Evolutionary conservation across 2,797 vertebrate genomes (phyloP).

Genomic region (Diceros bicornis): DNA sequence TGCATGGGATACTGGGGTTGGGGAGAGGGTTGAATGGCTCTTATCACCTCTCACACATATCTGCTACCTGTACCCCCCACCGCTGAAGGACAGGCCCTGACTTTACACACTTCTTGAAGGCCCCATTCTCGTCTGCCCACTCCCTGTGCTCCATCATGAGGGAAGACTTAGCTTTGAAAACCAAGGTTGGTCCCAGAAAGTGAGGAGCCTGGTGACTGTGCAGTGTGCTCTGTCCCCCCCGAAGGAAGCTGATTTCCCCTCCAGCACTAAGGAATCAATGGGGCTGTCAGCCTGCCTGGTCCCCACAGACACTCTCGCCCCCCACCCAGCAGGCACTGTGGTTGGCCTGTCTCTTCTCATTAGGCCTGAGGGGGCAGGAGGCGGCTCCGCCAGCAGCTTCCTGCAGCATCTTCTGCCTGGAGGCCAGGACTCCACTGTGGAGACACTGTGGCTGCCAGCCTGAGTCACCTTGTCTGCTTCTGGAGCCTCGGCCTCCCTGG

Average conservation of each 20-base stretch:
- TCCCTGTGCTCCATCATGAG: background rate
- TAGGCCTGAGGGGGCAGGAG: conserved; percentile 49
- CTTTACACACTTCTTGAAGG: background rate
- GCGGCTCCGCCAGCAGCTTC: background rate
- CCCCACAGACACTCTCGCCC: rapidly evolving
- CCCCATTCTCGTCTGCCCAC: background rate
- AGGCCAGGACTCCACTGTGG: background rate
- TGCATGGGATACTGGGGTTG: too few species aligned
- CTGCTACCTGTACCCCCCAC: background rate
- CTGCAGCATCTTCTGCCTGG: background rate
- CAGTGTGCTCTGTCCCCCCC: background rate
- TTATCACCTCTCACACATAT: background rate
- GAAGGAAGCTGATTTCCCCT: background rate
- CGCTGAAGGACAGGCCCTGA: background rate
- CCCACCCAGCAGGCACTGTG: background rate
- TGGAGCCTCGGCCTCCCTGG: background rate
- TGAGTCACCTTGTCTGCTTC: conserved; percentile 59
- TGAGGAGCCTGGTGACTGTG: background rate
- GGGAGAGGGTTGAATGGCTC: background rate
- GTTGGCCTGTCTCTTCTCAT: conserved; percentile 71
- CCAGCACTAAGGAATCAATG: background rate
- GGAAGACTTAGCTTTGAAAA: background rate
- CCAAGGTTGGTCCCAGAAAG: background rate
- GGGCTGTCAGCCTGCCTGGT: background rate
- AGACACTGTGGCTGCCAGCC: background rate